Evolutionary conservation across 2,888 invertebrate species (phyloP).

Genomic region (Cheilosia soror): DNA sequence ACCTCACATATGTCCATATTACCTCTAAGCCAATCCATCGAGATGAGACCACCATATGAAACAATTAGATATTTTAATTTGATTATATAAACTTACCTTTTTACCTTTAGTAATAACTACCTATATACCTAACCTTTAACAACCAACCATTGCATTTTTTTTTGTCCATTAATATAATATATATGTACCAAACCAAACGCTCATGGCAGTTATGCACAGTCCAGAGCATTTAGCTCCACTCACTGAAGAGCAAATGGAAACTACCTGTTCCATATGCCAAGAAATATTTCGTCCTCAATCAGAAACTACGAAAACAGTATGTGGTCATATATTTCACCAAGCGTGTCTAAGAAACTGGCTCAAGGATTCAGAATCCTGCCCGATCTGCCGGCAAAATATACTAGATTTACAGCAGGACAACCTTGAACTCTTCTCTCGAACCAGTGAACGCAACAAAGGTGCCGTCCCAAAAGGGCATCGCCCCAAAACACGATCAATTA

Average conservation of each 20-base stretch:
- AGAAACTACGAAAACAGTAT: background rate
- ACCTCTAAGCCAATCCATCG: background rate
- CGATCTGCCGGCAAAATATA: background rate
- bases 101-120: background rate
- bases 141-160: background rate
- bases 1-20: background rate
- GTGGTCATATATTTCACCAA: background rate
- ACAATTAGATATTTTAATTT: background rate
- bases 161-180: background rate
- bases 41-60: constrained; percentile 6
- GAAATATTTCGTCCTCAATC: background rate
- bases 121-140: background rate
- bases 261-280: background rate
- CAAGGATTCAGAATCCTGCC: background rate
- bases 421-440: background rate
- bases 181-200: background rate
- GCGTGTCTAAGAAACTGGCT: background rate
- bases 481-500: background rate
- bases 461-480: background rate
- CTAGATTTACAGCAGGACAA: background rate
- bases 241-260: background rate
- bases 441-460: background rate
- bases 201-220: background rate
- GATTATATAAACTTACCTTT: background rate
- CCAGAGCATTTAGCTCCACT: background rate